These are phyloP conservation scores for Hippocampus mohnikei DNA, from an alignment of 2,113 vertebrate genomes.

Conservation along the genomic window DNA sequence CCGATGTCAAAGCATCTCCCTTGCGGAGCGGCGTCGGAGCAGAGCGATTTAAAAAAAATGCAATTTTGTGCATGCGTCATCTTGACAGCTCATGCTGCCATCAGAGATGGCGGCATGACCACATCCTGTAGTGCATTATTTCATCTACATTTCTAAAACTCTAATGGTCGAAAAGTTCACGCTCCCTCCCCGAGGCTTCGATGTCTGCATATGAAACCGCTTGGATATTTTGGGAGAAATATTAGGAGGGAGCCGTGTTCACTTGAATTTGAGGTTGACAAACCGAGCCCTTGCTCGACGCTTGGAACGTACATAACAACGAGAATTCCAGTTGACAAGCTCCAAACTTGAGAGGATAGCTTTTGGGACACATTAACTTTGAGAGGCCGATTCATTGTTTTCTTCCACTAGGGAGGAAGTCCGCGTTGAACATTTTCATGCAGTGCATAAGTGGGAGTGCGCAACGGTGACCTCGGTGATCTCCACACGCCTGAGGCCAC, in stretches of 20 bases:
- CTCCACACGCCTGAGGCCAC: neutral
- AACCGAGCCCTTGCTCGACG: neutral
- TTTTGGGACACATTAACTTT: slow-evolving; percentile 34
- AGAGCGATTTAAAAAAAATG: no score
- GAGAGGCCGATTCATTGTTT: slow-evolving; percentile 31
- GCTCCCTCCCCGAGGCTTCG: slow-evolving; percentile 15
- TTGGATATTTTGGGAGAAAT: slow-evolving; percentile 64
- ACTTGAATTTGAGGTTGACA: slow-evolving; percentile 3
- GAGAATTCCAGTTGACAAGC: slow-evolving; percentile 2
- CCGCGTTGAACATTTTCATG: neutral
- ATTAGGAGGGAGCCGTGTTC: slow-evolving; percentile 30
- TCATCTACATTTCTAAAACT: neutral
- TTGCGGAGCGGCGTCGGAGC: slow-evolving; percentile 8
- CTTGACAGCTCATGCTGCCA: slow-evolving; percentile 6
- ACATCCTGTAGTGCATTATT: neutral
- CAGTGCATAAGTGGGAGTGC: neutral
- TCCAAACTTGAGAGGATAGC: neutral
- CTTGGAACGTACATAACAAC: neutral
- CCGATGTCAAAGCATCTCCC: slow-evolving; percentile 11
- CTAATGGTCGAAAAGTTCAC: neutral
- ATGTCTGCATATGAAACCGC: slow-evolving; percentile 51
- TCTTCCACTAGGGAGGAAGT: slow-evolving; percentile 2
- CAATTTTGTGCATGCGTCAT: neutral
- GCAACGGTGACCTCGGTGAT: neutral
- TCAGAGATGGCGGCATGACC: neutral